Percentiles rank a stretch among this genome's conserved stretches.
Conservation (phyloP, 2,797 vertebrate species). For the Sciurus carolinensis region DNA sequence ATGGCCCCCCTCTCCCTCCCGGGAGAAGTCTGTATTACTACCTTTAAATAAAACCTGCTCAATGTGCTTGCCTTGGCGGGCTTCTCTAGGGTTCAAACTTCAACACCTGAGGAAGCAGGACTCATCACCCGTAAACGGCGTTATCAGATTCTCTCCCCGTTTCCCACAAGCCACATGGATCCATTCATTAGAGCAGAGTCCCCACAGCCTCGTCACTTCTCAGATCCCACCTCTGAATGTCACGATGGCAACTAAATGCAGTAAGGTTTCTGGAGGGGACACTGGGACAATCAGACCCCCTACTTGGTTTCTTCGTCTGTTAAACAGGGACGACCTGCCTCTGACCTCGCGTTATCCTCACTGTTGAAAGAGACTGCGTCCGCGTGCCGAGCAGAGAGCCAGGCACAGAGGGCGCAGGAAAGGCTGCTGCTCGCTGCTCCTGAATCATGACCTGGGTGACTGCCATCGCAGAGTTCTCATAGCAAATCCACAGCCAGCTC, state of each 20-base stretch:
- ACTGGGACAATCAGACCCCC: not conserved
- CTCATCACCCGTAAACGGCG: too few relatives aligned
- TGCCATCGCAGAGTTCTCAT: not conserved
- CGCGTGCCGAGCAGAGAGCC: not conserved
- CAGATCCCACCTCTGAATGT: not conserved
- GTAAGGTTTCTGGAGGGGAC: not conserved
- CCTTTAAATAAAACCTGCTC: too few relatives aligned
- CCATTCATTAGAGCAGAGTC: not conserved
- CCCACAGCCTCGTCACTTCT: not conserved
- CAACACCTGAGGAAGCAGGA: too few relatives aligned
- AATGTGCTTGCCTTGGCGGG: too few relatives aligned
- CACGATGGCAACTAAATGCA: not conserved
- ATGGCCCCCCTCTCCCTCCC: too few relatives aligned
- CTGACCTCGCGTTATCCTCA: not conserved
- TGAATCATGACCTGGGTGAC: not conserved
- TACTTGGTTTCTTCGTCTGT: not conserved
- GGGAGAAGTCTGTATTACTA: too few relatives aligned
- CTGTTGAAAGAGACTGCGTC: not conserved
- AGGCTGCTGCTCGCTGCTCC: not conserved
- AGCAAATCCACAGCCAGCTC: not conserved
- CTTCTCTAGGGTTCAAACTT: too few relatives aligned
- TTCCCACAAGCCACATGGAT: not conserved
- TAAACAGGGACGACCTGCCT: not conserved
- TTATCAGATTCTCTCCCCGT: not conserved
- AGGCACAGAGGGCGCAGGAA: not conserved